These are phyloP conservation scores for Myocastor coypus DNA, from an alignment of 2,113 vertebrate genomes.

Conservation along the genomic window DNA sequence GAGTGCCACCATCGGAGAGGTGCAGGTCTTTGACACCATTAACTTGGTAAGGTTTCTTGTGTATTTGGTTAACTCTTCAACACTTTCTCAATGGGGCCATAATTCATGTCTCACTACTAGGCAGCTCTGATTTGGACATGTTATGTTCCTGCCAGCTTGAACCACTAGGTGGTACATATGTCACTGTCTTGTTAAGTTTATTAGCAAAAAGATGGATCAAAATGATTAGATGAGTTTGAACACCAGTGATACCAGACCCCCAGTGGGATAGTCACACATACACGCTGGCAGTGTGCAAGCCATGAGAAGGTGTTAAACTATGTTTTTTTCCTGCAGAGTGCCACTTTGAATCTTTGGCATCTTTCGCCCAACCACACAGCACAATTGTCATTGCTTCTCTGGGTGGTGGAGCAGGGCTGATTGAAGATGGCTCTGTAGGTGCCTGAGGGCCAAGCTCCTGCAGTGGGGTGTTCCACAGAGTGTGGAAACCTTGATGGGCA, in stretches of 20 bases:
- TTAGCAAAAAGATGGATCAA: not conserved
- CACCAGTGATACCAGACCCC: not conserved
- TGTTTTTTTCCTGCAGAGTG: not conserved
- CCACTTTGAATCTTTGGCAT: rapidly evolving
- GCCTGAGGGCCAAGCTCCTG: not conserved
- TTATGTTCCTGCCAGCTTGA: not conserved
- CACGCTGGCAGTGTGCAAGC: not conserved
- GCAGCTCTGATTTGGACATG: not conserved
- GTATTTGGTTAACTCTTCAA: not conserved
- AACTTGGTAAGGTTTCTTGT: constrained; percentile 92
- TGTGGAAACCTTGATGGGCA: rapidly evolving
- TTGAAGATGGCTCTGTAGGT: not conserved
- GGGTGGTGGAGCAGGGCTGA: rapidly evolving
- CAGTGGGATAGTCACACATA: not conserved
- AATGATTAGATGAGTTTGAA: not conserved
- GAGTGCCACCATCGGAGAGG: constrained; percentile 97
- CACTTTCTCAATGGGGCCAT: not conserved
- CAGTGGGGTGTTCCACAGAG: rapidly evolving
- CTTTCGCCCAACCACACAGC: no score
- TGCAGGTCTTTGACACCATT: constrained; percentile 98
- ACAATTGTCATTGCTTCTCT: rapidly evolving
- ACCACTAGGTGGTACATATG: not conserved
- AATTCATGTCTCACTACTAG: not conserved
- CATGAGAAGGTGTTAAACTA: rapidly evolving
- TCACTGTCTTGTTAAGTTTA: not conserved